These are phyloP conservation scores for Ophonus ardosiacus DNA, from an alignment of 2,888 invertebrate genomes.

Conservation along the genomic window DNA sequence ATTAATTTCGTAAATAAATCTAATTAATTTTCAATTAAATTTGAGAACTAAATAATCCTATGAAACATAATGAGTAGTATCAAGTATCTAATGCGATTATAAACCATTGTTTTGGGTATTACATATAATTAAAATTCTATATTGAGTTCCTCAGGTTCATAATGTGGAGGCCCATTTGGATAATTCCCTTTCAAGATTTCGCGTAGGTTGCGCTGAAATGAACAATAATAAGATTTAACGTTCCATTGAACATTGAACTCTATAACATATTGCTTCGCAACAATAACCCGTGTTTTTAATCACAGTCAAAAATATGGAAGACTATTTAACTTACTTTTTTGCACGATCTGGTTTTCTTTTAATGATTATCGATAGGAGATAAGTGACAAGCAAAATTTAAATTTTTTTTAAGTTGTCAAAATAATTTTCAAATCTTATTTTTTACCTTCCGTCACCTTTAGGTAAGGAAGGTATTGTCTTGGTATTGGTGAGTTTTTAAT, in stretches of 20 bases:
- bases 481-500: no score
- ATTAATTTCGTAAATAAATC: not conserved
- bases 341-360: no score
- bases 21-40: slow-evolving; percentile 35
- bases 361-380: no score
- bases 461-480: no score
- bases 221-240: not conserved
- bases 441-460: no score
- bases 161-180: slow-evolving; percentile 71
- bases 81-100: not conserved
- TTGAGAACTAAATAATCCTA: not conserved
- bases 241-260: not conserved
- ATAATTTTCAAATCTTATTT: no score
- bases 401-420: no score
- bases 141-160: slow-evolving; percentile 20
- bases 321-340: no score
- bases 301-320: no score
- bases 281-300: no score
- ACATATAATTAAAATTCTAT: slow-evolving; percentile 21
- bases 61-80: not conserved
- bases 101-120: slow-evolving; percentile 9
- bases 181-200: slow-evolving; percentile 73
- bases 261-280: no score
- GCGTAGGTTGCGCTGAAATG: slow-evolving; percentile 74
- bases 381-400: no score